Conservation (phyloP, 2,797 vertebrate species). For the Ataeniobius toweri region DNA sequence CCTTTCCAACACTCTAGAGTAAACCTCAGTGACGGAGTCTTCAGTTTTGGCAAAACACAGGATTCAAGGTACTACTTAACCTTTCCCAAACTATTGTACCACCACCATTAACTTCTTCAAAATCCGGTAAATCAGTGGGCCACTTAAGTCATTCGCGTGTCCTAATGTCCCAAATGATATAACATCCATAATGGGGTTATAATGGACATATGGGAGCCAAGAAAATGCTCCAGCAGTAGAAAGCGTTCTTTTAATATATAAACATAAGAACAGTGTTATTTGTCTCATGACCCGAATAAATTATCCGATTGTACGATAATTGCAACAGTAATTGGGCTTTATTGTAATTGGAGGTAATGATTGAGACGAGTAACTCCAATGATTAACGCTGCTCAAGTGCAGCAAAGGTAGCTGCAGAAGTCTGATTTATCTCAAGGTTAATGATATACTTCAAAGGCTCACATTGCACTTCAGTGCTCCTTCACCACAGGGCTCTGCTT, state of each 20-base stretch:
- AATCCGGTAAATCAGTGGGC: not conserved
- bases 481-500: not conserved
- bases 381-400: constrained; percentile 5
- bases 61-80: too few species aligned
- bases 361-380: constrained; percentile 34
- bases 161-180: not conserved
- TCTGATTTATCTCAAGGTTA: constrained; percentile 25
- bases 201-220: constrained; percentile 3
- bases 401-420: constrained; percentile 3
- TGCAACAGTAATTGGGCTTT: constrained; percentile 36
- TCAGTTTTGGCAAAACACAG: too few species aligned
- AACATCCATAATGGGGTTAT: not conserved
- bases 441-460: constrained; percentile 26
- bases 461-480: not conserved
- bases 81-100: too few species aligned
- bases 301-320: constrained; percentile 35
- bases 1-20: too few species aligned
- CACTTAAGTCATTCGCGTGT: not conserved
- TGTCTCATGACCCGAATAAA: constrained; percentile 40
- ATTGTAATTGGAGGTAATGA: constrained; percentile 44
- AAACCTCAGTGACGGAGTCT: too few species aligned
- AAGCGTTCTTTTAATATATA: constrained; percentile 7
- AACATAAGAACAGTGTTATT: constrained; percentile 19
- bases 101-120: not conserved
- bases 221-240: not conserved